These are phyloP conservation scores for Merops nubicus DNA, from an alignment of 2,113 vertebrate genomes.

Conservation along the genomic window DNA sequence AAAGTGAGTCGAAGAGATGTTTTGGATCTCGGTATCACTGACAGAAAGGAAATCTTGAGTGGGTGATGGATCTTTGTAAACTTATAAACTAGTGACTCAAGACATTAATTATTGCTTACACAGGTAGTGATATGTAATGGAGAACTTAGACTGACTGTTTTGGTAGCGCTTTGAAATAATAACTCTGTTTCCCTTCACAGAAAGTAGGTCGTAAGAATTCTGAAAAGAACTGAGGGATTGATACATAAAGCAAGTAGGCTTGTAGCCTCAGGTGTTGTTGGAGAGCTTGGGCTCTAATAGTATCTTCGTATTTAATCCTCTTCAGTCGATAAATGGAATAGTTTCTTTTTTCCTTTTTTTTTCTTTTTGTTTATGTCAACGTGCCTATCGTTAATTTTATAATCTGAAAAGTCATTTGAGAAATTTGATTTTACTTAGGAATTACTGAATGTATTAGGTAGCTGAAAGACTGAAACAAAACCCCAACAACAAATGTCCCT, in stretches of 20 bases:
- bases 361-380: background rate
- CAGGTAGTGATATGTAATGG: background rate
- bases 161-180: background rate
- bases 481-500: background rate
- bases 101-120: background rate
- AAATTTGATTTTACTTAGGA: background rate
- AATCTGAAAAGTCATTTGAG: background rate
- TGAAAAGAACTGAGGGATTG: background rate
- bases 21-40: slow-evolving; percentile 8
- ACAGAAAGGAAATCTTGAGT: slow-evolving; percentile 8
- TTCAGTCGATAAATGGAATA: background rate
- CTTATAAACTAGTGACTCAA: background rate
- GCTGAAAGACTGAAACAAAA: background rate
- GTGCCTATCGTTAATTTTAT: background rate
- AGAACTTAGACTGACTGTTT: background rate
- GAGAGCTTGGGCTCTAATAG: background rate
- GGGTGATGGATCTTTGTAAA: background rate
- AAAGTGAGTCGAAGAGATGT: slow-evolving; percentile 39
- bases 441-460: background rate
- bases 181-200: background rate
- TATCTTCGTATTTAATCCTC: background rate
- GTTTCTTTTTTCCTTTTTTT: background rate
- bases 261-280: background rate
- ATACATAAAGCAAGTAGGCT: background rate
- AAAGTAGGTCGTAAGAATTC: background rate